Conservation (phyloP, 2,113 vertebrate species). For the Hemicordylus capensis region DNA sequence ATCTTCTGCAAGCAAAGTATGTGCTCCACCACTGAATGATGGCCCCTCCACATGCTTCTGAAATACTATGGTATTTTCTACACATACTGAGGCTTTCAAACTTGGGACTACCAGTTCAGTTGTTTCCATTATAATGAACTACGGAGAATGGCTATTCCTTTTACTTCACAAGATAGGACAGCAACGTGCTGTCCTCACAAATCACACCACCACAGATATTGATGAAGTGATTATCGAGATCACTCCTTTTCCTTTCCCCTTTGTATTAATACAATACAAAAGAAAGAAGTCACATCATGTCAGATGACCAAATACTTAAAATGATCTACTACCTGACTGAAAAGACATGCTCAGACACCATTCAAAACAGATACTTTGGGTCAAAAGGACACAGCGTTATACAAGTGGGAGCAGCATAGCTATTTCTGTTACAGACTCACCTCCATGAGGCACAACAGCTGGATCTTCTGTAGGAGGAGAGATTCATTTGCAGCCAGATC, state of each 20-base stretch:
- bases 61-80: not conserved
- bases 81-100: not conserved
- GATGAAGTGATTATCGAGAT: not conserved
- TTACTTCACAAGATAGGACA: not conserved
- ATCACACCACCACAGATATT: not conserved
- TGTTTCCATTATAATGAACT: not conserved
- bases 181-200: not conserved
- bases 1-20: too few relatives aligned
- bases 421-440: constrained; percentile 68
- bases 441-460: constrained; percentile 98
- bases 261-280: not conserved
- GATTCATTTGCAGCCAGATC: constrained; percentile 92
- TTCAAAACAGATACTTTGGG: not conserved
- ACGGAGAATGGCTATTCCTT: not conserved
- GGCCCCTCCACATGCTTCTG: too few relatives aligned
- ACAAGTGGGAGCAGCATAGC: fast-evolving
- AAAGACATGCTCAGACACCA: not conserved
- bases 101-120: not conserved
- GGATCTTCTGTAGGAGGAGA: constrained; percentile 95
- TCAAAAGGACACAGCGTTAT: not conserved
- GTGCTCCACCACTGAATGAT: too few relatives aligned
- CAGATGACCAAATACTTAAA: not conserved
- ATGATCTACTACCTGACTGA: not conserved
- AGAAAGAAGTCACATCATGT: not conserved
- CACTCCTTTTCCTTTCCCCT: not conserved